Percentiles rank a stretch among this genome's conserved stretches.
phyloP scores from a whole-genome alignment of 2,888 invertebrate genomes.

The Spilosoma lubricipeda region DNA sequence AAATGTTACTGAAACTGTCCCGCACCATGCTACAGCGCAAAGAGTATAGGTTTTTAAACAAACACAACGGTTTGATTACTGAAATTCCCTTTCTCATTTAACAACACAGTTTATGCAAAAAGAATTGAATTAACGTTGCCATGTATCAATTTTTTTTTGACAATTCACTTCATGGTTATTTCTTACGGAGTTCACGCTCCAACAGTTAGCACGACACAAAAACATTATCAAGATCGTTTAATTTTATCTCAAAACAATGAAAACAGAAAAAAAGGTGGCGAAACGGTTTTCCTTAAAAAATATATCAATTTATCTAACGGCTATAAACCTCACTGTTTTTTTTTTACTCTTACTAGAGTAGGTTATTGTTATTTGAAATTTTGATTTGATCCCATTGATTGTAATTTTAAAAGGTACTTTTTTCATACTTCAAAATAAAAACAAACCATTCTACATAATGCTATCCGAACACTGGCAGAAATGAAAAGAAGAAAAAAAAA shows the following conservation, averaged over 20 bases:
- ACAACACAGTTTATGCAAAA: too few species aligned
- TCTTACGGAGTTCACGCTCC: slow-evolving; percentile 44
- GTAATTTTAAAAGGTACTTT: not conserved
- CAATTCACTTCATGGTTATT: slow-evolving; percentile 48
- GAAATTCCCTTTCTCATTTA: too few species aligned
- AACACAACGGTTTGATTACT: not conserved
- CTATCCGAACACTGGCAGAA: slow-evolving; percentile 3
- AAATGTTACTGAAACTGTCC: too few species aligned
- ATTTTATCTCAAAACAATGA: slow-evolving; percentile 28
- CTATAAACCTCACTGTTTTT: too few species aligned
- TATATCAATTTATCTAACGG: too few species aligned
- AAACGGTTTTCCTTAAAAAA: not conserved
- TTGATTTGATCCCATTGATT: not conserved
- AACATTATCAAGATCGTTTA: slow-evolving; percentile 45
- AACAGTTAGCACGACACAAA: slow-evolving; percentile 32
- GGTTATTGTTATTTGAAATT: not conserved
- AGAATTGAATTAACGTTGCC: slow-evolving; percentile 38
- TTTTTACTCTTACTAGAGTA: too few species aligned
- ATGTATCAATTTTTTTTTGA: slow-evolving; percentile 8
- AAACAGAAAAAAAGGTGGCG: not conserved
- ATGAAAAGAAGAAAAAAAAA: not conserved
- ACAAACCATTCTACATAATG: not conserved
- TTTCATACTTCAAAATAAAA: not conserved
- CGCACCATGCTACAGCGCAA: too few species aligned
- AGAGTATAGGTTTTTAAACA: not conserved